These are phyloP conservation scores for Magallana gigas DNA, from an alignment of 1,140 invertebrate genomes.

Conservation along the genomic window DNA sequence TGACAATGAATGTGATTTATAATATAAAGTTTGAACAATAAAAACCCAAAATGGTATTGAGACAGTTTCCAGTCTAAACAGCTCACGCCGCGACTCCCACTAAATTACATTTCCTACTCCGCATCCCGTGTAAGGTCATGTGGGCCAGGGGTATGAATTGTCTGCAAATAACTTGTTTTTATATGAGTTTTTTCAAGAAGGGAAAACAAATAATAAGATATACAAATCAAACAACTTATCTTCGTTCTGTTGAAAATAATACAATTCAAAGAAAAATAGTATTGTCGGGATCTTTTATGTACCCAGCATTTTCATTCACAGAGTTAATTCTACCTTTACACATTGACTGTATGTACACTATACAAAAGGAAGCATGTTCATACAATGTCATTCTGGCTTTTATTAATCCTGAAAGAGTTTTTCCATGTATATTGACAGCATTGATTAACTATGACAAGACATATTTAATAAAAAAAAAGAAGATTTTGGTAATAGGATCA, in stretches of 20 bases:
- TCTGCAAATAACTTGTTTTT: background rate
- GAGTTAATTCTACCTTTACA: background rate
- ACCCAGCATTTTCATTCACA: background rate
- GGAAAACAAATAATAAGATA: slow-evolving; percentile 10
- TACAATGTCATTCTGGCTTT: too few relatives aligned
- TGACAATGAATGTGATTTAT: background rate
- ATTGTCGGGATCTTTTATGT: background rate
- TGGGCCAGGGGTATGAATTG: background rate
- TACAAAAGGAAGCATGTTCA: too few relatives aligned
- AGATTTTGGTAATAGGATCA: background rate
- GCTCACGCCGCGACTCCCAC: background rate
- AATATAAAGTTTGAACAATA: slow-evolving; percentile 15
- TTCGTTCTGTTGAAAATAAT: background rate
- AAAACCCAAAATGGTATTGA: slow-evolving; percentile 3
- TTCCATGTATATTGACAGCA: slow-evolving; percentile 4
- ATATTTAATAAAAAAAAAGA: background rate
- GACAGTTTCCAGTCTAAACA: background rate
- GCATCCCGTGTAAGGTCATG: background rate
- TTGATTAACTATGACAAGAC: background rate
- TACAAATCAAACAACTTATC: background rate
- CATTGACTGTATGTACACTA: too few relatives aligned
- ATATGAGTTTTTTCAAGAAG: background rate
- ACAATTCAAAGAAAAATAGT: background rate
- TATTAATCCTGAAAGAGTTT: background rate
- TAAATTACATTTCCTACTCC: background rate